Conservation (phyloP, 2,888 invertebrate species). For the Caenorhabditis plicata region DNA sequence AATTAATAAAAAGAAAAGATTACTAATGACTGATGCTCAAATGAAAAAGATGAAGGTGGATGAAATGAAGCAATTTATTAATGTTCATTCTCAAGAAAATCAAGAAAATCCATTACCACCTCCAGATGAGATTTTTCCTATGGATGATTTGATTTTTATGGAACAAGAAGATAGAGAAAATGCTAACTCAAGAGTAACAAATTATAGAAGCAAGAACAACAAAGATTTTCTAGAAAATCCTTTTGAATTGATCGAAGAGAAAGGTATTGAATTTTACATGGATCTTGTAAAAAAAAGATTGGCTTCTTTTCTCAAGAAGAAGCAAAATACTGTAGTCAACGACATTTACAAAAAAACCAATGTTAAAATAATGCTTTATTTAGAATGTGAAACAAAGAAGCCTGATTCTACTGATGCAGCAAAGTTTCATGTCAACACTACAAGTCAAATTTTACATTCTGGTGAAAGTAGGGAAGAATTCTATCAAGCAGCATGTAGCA, state of each 20-base stretch:
- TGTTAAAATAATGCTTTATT: conserved; percentile 10
- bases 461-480: conserved; percentile 12
- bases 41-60: conserved; percentile 11
- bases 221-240: conserved; percentile 9
- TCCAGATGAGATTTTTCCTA: conserved; percentile 8
- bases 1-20: conserved; percentile 15
- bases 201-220: conserved; percentile 11
- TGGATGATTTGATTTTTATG: conserved; percentile 11
- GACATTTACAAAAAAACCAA: conserved; percentile 8
- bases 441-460: conserved; percentile 9
- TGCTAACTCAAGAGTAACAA: conserved; percentile 10
- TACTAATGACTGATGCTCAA: conserved; percentile 10
- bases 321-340: conserved; percentile 8
- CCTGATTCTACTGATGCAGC: conserved; percentile 5
- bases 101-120: conserved; percentile 28
- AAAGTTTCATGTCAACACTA: conserved; percentile 9
- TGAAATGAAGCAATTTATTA: conserved; percentile 67
- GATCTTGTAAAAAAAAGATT: not conserved
- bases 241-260: conserved; percentile 11
- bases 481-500: conserved; percentile 10
- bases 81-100: no score
- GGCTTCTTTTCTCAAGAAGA: conserved; percentile 12
- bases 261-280: conserved; percentile 9
- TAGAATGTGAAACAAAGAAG: conserved; percentile 14
- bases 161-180: conserved; percentile 9